Base-by-base conservation (phyloP, 2,797 vertebrate genomes). In the Cuniculus paca region DNA sequence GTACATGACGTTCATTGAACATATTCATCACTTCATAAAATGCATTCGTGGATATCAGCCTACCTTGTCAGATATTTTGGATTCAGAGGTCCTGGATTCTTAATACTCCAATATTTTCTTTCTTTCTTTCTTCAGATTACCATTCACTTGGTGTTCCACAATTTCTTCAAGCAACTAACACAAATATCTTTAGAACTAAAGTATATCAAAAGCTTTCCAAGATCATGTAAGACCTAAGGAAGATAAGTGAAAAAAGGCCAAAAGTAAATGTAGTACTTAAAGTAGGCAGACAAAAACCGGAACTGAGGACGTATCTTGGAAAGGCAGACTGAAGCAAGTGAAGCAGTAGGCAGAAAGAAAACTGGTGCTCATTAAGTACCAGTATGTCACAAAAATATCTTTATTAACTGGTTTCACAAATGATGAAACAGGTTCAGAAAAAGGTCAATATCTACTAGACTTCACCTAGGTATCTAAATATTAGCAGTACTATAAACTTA, bases 141-240 rank as follows among this genome's bases (percentile, higher is more conserved):
- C 11, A 50, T 74, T 61, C 84, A n/a, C 28, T 88, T 90, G 6
- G n/a, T 54, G 34, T 54, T 68, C 16, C 11, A 39, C 28, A 74
- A 45, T 86, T 89, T 42, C 17, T 79, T 60, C 39, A 87, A 65
- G 89, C 54, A 94, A 60, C 83, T 48, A 42, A 42, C 3, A 74
- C 34, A 68, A 50, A n/a, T 77, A 50, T 50, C 5, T 68, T 85
- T 19, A 50, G 31, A 91, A 74, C 20, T 60, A 7, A 94, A 74
- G 70, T 72, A 79, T 45, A 4, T 68, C 5, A 88, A 95, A 88
- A 54, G 68, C 17, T 96, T 91, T 39, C 20, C 11, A 82, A 83
- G 12, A 93, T 63, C 6, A 60, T 17, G 5, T 28, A 72, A 77
- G 0, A 9, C 24, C 28, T 89, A 54, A 94, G 22, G 12, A 77